phyloP scores from a whole-genome alignment of 1,140 invertebrate species.

The Lepidurus couesii region DNA sequence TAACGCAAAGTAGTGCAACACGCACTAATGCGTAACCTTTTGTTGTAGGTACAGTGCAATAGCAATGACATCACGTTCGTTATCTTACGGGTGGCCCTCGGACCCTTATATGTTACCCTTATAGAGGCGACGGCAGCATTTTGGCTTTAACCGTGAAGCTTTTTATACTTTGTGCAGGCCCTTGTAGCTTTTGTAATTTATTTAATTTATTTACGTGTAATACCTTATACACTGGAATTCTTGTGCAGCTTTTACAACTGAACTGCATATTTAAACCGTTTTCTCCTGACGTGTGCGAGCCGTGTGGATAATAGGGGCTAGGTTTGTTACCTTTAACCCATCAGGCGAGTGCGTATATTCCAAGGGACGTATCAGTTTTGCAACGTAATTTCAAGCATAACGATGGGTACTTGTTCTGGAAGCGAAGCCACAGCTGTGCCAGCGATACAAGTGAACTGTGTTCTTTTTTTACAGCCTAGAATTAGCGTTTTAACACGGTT shows the following conservation, averaged over 20 bases:
- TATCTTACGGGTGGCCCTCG: slow-evolving; percentile 12
- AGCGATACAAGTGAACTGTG: neutral
- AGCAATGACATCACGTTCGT: slow-evolving; percentile 9
- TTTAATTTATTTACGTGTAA: neutral
- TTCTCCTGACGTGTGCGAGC: too few relatives aligned
- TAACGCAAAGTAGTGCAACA: neutral
- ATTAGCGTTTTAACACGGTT: slow-evolving; percentile 10
- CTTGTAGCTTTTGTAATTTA: neutral
- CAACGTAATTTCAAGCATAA: too few relatives aligned
- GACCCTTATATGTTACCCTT: neutral
- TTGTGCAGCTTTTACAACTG: neutral
- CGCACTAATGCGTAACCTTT: slow-evolving; percentile 19
- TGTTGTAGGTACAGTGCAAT: slow-evolving; percentile 15
- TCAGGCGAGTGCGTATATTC: too few relatives aligned
- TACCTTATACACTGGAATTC: neutral
- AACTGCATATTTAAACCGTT: too few relatives aligned
- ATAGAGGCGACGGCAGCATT: neutral
- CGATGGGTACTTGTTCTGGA: too few relatives aligned
- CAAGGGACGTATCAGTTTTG: too few relatives aligned
- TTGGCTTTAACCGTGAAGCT: slow-evolving; percentile 2
- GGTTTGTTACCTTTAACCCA: too few relatives aligned
- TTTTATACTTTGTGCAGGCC: neutral
- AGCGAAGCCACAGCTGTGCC: neutral
- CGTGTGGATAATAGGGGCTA: too few relatives aligned
- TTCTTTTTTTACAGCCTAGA: neutral